These are phyloP conservation scores for Xanthia togata DNA, from an alignment of 2,888 invertebrate species.

Conservation along the genomic window DNA sequence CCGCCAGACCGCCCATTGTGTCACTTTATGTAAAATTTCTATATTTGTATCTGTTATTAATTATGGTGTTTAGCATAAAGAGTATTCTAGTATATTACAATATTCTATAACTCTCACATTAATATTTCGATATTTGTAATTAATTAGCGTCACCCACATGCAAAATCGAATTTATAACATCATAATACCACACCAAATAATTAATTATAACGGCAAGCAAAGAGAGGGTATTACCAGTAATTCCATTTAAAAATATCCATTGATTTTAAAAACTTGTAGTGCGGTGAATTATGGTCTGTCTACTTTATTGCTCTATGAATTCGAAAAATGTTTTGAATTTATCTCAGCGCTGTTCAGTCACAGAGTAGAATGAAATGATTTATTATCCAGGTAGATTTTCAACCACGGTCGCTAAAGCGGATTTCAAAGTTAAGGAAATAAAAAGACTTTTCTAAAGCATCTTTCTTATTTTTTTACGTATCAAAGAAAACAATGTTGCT, in stretches of 20 bases:
- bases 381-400: slow-evolving; percentile 49
- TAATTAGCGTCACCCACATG: neutral
- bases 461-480: slow-evolving; percentile 4
- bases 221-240: neutral
- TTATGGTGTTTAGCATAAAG: neutral
- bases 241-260: neutral
- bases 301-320: slow-evolving; percentile 35
- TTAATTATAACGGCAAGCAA: slow-evolving; percentile 1
- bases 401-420: slow-evolving; percentile 22
- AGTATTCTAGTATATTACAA: too few species aligned
- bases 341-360: slow-evolving; percentile 41
- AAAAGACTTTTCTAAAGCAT: slow-evolving; percentile 18
- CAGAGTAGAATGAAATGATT: slow-evolving; percentile 42
- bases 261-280: neutral
- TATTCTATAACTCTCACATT: neutral
- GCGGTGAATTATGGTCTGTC: slow-evolving; percentile 14
- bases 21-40: neutral
- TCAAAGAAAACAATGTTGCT: slow-evolving; percentile 8
- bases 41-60: neutral
- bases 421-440: slow-evolving; percentile 36
- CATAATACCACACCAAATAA: neutral
- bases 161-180: neutral
- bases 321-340: slow-evolving; percentile 50
- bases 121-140: neutral
- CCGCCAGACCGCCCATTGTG: neutral